These are phyloP conservation scores for Mimas tiliae DNA, from an alignment of 2,888 invertebrate species.

Conservation along the genomic window DNA sequence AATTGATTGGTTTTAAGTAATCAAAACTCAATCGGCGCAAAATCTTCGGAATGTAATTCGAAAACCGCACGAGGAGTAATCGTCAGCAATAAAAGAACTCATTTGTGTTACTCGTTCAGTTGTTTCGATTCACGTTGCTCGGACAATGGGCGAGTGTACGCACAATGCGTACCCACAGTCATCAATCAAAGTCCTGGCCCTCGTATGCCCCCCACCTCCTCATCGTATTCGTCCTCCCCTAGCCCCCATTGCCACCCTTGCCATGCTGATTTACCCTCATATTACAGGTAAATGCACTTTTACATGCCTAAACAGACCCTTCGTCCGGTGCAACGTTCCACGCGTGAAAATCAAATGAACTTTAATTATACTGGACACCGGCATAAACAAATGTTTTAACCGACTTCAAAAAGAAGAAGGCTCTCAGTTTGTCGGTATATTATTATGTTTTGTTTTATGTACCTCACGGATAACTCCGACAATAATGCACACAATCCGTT, in stretches of 20 bases:
- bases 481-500: no score
- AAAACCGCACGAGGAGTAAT: slow-evolving; percentile 54
- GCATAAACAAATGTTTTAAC: background rate
- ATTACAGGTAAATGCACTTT: slow-evolving; percentile 55
- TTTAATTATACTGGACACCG: background rate
- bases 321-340: slow-evolving; percentile 34
- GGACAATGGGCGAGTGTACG: slow-evolving; percentile 73
- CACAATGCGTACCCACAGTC: slow-evolving; percentile 68
- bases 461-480: no score
- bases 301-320: slow-evolving; percentile 29
- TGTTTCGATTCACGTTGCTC: slow-evolving; percentile 71
- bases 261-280: slow-evolving; percentile 56
- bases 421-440: no score
- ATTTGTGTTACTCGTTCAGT: slow-evolving; percentile 62
- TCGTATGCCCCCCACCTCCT: slow-evolving; percentile 35
- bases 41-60: slow-evolving; percentile 32
- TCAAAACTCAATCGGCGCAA: slow-evolving; percentile 20
- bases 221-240: slow-evolving; percentile 37
- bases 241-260: slow-evolving; percentile 36
- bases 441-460: no score
- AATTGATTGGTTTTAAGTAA: background rate
- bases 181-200: slow-evolving; percentile 70
- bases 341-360: slow-evolving; percentile 33
- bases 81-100: slow-evolving; percentile 64
- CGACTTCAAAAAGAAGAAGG: no score